Conservation (phyloP, 2,888 invertebrate genomes). For the Conchocele bisecta region DNA sequence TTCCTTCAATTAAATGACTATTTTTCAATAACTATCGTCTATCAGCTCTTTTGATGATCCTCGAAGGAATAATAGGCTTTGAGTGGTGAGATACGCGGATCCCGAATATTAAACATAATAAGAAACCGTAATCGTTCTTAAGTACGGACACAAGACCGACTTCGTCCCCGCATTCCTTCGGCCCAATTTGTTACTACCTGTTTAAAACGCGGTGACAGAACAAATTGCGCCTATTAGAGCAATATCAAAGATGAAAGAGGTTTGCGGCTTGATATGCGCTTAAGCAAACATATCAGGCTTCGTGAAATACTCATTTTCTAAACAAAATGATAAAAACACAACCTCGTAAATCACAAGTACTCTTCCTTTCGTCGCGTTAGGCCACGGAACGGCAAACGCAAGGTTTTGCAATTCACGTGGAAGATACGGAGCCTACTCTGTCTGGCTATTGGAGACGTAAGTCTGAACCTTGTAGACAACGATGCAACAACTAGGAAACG, state of each 20-base stretch:
- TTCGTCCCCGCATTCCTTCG: slow-evolving; percentile 39
- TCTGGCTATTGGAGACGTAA: slow-evolving; percentile 26
- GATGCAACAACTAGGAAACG: slow-evolving; percentile 33
- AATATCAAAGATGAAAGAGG: slow-evolving; percentile 59
- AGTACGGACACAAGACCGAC: slow-evolving; percentile 36
- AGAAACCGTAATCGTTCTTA: slow-evolving; percentile 54
- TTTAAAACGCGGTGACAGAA: slow-evolving; percentile 43
- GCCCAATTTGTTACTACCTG: slow-evolving; percentile 50
- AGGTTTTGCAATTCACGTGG: slow-evolving; percentile 41
- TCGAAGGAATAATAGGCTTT: slow-evolving; percentile 45
- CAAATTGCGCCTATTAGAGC: slow-evolving; percentile 56
- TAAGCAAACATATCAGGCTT: slow-evolving; percentile 61
- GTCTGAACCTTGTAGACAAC: slow-evolving; percentile 42
- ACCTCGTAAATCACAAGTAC: slow-evolving; percentile 52
- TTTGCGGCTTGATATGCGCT: slow-evolving; percentile 55
- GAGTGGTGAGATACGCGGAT: slow-evolving; percentile 39
- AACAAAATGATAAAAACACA: slow-evolving; percentile 59
- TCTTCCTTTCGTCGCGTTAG: slow-evolving; percentile 49
- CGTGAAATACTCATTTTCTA: slow-evolving; percentile 58
- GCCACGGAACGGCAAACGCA: slow-evolving; percentile 56
- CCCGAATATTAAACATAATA: slow-evolving; percentile 54
- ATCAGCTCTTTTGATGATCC: slow-evolving; percentile 48
- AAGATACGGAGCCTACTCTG: slow-evolving; percentile 9
- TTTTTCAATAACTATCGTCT: slow-evolving; percentile 57
- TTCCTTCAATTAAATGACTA: slow-evolving; percentile 55